phyloP scores from a whole-genome alignment of 2,888 invertebrate genomes.

The Leptopilina syphax region DNA sequence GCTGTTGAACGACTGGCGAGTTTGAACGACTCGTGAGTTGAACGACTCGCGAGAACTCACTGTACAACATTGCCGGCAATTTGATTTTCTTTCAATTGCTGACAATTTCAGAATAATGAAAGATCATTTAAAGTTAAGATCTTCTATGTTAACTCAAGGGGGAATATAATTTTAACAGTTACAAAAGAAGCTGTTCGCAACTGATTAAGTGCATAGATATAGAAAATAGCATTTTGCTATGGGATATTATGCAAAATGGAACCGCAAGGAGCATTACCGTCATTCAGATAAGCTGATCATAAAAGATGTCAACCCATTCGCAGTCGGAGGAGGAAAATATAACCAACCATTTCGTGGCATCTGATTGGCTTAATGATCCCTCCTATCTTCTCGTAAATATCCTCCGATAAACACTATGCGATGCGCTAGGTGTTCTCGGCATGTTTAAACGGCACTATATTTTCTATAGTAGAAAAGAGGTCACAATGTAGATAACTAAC shows the following conservation, averaged over 20 bases:
- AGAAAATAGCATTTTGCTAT: slow-evolving; percentile 3
- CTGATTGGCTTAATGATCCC: slow-evolving; percentile 59
- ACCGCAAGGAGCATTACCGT: slow-evolving; percentile 40
- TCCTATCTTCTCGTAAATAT: slow-evolving; percentile 58
- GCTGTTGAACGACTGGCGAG: too few species aligned
- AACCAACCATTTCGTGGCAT: slow-evolving; percentile 57
- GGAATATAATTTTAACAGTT: slow-evolving; percentile 32
- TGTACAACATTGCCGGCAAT: too few species aligned
- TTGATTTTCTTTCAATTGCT: too few species aligned
- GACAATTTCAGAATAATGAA: too few species aligned
- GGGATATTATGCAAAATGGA: slow-evolving; percentile 27
- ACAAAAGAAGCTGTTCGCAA: slow-evolving; percentile 41
- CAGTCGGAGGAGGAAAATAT: slow-evolving; percentile 54
- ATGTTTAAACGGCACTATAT: slow-evolving; percentile 7
- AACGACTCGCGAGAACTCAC: too few species aligned
- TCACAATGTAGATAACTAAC: slow-evolving; percentile 7
- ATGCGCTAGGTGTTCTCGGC: slow-evolving; percentile 20
- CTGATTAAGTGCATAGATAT: slow-evolving; percentile 40
- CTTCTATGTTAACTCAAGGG: neutral
- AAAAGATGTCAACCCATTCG: slow-evolving; percentile 61
- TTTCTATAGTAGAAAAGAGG: slow-evolving; percentile 18
- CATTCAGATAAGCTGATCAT: slow-evolving; percentile 58
- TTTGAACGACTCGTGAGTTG: too few species aligned
- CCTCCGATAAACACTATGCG: slow-evolving; percentile 42
- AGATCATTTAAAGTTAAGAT: too few species aligned